These are phyloP conservation scores for Urosaurus nigricauda DNA, from an alignment of 2,797 vertebrate species.

Conservation along the genomic window DNA sequence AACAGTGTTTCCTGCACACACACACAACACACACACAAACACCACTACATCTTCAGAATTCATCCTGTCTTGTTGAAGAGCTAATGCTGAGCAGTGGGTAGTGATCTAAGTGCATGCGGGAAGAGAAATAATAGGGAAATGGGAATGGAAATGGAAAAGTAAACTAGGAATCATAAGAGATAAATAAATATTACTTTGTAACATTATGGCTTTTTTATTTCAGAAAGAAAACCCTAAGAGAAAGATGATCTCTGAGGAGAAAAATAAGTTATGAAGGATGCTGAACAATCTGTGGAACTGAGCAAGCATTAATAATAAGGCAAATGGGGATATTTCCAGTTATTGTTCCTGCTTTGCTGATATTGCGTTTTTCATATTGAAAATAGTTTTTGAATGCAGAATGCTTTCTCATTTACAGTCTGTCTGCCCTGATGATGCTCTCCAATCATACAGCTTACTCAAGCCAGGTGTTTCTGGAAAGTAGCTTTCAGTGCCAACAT, in stretches of 20 bases:
- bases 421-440: conserved; percentile 51
- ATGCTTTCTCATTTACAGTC: conserved; percentile 56
- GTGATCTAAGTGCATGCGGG: background rate
- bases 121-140: conserved; percentile 45
- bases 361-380: conserved; percentile 56
- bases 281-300: conserved; percentile 23
- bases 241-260: conserved; percentile 18
- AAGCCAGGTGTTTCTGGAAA: conserved; percentile 67
- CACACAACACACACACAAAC: background rate
- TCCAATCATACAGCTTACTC: conserved; percentile 57
- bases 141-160: background rate
- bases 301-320: conserved; percentile 46
- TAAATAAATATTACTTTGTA: conserved; percentile 43
- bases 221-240: conserved; percentile 32
- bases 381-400: conserved; percentile 63
- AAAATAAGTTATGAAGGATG: conserved; percentile 30
- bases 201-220: conserved; percentile 6
- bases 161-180: conserved; percentile 33
- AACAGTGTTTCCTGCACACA: conserved; percentile 35
- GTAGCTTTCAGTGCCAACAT: conserved; percentile 60
- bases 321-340: conserved; percentile 48
- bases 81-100: conserved; percentile 38
- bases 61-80: conserved; percentile 22
- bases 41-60: conserved; percentile 22
- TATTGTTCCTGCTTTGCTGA: conserved; percentile 62